Base-by-base conservation (phyloP, 2,888 invertebrate species). In the Drosophila prostipennis region DNA sequence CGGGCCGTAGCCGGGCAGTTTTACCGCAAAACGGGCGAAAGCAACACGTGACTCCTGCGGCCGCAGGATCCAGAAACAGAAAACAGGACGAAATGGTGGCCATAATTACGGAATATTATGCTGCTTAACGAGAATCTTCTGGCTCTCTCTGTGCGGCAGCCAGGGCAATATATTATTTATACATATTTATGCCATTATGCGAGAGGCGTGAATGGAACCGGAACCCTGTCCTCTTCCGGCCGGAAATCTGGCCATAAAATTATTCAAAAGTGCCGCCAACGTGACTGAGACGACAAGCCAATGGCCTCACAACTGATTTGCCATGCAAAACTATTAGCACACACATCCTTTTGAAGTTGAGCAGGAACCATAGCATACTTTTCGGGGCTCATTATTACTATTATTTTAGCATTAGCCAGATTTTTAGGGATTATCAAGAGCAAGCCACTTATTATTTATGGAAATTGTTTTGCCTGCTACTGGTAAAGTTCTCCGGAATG, bases 31-130 rank as follows among this genome's bases (percentile, higher is more conserved):
- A 68, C 65, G 64, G 72, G 80, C 73, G 48, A 57, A 57, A 49
- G 72, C 55, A 56, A 67, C 54, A 54, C 70, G 69, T 70, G 70
- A 70, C 70, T 60, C 70, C 40, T 32, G 39, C 36, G 34, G 52
- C 56, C 56, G 43, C 63, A 56, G 57, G n/a, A 32, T 46, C 46
- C 49, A 36, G 45, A 42, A 52, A 23, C 26, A 26, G 26, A 26
- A 26, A 26, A 23, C 40, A 40, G 43, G 16, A 45, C 37, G 42
- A 53, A 61, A 72, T 70, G 71, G 67, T 61, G 60, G 51, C 39
- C 59, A 78, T 85, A 85, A 82, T 82, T 82, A 77, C 75, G 49
- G 49, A 79, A 79, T 72, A 79, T 81, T 79, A 76, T 64, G 76
- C 34, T 56, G 45, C 74, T 76, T 84, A 79, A 76, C 71, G 64